A percentile compares a stretch with the other conserved stretches of the same genome.
Conservation (phyloP, 2,113 vertebrate genomes). For the Thryonomys swinderianus region DNA sequence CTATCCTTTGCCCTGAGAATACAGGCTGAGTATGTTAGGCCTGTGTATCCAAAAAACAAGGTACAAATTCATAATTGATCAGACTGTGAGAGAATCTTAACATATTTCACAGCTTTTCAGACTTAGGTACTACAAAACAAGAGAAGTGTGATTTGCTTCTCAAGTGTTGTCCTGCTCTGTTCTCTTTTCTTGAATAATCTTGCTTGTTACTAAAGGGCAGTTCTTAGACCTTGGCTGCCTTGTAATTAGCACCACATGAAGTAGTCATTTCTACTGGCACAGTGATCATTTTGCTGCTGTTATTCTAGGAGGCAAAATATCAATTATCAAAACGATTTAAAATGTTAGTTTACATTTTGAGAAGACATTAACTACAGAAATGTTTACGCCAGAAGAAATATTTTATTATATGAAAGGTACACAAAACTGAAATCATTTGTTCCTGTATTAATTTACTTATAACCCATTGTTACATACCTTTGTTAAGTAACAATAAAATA, state of each 20-base stretch:
- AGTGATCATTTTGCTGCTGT: background rate
- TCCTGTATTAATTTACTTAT: slow-evolving; percentile 3
- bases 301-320: background rate
- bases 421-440: background rate
- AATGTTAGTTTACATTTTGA: background rate
- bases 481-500: background rate
- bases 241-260: background rate
- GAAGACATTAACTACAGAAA: background rate
- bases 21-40: no score
- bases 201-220: background rate
- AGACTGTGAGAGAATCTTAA: background rate
- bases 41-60: background rate
- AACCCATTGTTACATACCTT: background rate
- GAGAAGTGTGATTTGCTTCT: background rate
- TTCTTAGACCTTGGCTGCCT: background rate
- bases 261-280: background rate
- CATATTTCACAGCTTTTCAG: background rate
- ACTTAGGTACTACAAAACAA: background rate
- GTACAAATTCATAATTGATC: background rate
- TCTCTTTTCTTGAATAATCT: background rate
- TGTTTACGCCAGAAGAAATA: background rate
- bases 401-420: background rate
- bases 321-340: background rate
- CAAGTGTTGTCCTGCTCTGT: background rate
- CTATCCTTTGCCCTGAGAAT: background rate